Conservation (phyloP, 2,113 vertebrate species). For the Cricetomys ansorgei region DNA sequence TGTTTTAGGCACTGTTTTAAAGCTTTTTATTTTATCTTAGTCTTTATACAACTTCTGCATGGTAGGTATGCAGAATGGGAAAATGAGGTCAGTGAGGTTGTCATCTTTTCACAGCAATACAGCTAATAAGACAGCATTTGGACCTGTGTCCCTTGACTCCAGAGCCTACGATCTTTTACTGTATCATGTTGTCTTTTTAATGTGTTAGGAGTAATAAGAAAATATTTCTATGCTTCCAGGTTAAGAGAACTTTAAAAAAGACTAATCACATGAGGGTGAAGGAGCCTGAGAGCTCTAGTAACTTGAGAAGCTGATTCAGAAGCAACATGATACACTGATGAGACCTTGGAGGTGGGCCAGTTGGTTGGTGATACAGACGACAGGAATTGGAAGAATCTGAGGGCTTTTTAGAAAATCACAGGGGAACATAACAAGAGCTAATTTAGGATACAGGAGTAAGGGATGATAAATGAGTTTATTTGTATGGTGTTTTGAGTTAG, state of each 20-base stretch:
- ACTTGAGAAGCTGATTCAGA: constrained; percentile 7
- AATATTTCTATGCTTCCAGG: constrained; percentile 3
- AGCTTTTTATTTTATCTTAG: constrained; percentile 55
- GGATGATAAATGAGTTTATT: constrained; percentile 48
- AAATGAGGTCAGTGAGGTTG: constrained; percentile 10
- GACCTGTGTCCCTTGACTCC: constrained; percentile 22
- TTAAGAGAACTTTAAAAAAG: constrained; percentile 57
- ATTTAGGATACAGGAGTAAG: constrained; percentile 21
- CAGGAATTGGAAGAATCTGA: constrained; percentile 17
- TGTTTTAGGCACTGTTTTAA: constrained; percentile 46
- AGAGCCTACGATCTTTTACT: constrained; percentile 26
- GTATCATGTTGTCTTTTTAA: constrained; percentile 56
- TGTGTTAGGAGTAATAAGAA: constrained; percentile 44
- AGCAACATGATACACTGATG: background rate
- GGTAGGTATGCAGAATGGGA: constrained; percentile 20
- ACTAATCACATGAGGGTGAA: background rate
- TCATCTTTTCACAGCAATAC: background rate
- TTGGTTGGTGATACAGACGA: constrained; percentile 2
- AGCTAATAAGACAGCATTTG: constrained; percentile 9
- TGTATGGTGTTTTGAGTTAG: constrained; percentile 42
- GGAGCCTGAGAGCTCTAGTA: background rate
- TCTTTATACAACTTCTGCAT: constrained; percentile 36
- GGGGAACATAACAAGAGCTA: constrained; percentile 43
- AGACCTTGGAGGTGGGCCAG: background rate
- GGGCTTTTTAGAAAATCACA: constrained; percentile 52